Conservation (phyloP, 1,140 invertebrate species). For the Eupeodes corollae region DNA sequence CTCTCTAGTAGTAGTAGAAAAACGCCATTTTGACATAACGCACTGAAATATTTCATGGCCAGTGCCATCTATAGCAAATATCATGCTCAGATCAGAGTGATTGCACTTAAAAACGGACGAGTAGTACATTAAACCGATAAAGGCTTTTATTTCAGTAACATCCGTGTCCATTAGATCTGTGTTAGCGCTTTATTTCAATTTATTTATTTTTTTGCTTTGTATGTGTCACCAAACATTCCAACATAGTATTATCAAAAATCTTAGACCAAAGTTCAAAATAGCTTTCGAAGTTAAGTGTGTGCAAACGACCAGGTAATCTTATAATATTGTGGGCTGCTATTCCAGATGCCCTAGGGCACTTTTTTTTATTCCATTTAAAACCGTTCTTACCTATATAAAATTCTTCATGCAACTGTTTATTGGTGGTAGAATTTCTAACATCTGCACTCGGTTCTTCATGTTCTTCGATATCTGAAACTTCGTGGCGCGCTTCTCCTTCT, state of each 20-base stretch:
- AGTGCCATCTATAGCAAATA: too few species aligned
- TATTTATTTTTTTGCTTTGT: background rate
- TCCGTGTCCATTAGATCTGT: background rate
- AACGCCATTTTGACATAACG: too few species aligned
- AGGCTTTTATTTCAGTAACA: too few species aligned
- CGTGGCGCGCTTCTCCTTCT: too few species aligned
- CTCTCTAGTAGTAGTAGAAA: too few species aligned
- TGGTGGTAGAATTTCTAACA: too few species aligned
- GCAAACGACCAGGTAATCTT: background rate
- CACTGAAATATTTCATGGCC: too few species aligned
- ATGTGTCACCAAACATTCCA: background rate
- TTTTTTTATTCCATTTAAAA: background rate
- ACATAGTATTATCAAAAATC: slow-evolving; percentile 1
- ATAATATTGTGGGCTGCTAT: background rate
- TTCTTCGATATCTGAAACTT: too few species aligned
- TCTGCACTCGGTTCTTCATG: too few species aligned
- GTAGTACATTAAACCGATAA: background rate
- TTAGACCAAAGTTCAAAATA: slow-evolving; percentile 1
- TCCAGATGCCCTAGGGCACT: background rate
- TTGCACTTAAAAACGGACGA: too few species aligned
- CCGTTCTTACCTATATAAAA: slow-evolving; percentile 3
- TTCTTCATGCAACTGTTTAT: too few species aligned
- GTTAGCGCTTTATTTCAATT: background rate
- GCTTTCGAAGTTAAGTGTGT: background rate
- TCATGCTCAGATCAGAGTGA: too few species aligned